A percentile compares a stretch with the other conserved stretches of the same genome.
phyloP scores from a whole-genome alignment of 2,113 vertebrate species.

The Perca schrenkii region DNA sequence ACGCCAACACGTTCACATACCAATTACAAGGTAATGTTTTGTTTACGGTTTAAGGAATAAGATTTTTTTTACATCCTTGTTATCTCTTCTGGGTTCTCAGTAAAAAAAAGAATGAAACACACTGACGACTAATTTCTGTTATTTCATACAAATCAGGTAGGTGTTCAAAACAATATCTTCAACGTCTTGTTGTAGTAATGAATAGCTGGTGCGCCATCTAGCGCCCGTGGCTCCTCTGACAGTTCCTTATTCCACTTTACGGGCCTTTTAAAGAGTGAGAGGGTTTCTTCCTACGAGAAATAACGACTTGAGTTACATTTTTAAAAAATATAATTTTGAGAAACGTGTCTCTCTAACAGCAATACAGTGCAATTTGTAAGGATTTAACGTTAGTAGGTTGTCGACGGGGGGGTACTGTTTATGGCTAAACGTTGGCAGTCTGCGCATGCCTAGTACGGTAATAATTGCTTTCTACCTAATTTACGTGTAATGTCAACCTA shows the following conservation, averaged over 20 bases:
- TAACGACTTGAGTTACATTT: not conserved
- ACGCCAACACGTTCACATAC: slow-evolving; percentile 40
- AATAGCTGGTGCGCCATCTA: slow-evolving; percentile 6
- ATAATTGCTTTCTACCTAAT: not conserved
- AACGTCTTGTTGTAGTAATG: not conserved
- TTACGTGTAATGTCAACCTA: not conserved
- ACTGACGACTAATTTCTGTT: slow-evolving; percentile 38
- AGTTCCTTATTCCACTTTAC: no score
- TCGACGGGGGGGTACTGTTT: not conserved
- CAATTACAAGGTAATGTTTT: slow-evolving; percentile 61
- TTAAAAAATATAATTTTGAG: not conserved
- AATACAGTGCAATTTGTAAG: not conserved
- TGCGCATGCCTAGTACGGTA: slow-evolving; percentile 9
- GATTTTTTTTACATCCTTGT: slow-evolving; percentile 53
- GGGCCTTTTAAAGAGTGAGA: not conserved
- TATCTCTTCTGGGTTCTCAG: slow-evolving; percentile 66
- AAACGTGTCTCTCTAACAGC: not conserved
- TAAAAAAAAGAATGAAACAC: slow-evolving; percentile 58
- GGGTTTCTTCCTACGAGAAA: no score
- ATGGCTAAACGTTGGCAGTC: not conserved
- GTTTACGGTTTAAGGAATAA: slow-evolving; percentile 60
- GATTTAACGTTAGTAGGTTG: not conserved
- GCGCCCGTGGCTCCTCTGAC: not conserved
- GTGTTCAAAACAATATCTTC: not conserved
- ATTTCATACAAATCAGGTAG: not conserved